A percentile compares a stretch with the other conserved stretches of the same genome.
Conservation (phyloP, 2,797 vertebrate genomes). For the Pelobates cultripes region DNA sequence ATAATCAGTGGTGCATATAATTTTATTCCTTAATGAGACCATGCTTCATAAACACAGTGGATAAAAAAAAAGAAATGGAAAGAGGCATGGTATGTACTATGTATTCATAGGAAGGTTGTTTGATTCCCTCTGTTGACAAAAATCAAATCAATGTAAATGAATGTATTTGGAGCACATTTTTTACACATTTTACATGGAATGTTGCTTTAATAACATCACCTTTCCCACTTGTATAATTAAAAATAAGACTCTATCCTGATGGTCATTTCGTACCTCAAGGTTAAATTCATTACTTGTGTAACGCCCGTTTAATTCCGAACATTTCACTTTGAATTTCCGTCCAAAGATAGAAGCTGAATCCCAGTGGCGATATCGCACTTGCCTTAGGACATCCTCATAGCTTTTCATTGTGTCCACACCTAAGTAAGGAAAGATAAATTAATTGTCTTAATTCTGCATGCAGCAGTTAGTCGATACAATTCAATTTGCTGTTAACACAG, state of each 20-base stretch:
- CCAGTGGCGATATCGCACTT: conserved; percentile 85
- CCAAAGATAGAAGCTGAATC: conserved; percentile 70
- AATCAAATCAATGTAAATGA: too few species aligned
- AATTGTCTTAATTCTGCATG: not conserved
- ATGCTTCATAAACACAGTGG: too few species aligned
- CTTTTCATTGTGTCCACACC: conserved; percentile 91
- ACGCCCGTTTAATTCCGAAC: conserved; percentile 92
- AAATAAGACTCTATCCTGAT: not conserved
- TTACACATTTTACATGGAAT: too few species aligned
- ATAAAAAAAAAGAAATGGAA: too few species aligned
- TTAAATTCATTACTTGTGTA: conserved; percentile 94
- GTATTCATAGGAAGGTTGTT: too few species aligned
- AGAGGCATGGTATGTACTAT: too few species aligned
- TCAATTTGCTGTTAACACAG: not conserved
- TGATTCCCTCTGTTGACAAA: too few species aligned
- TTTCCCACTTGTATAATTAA: not conserved
- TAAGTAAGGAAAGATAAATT: conserved; percentile 58
- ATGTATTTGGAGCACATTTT: too few species aligned
- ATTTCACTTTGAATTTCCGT: conserved; percentile 87
- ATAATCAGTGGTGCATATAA: too few species aligned
- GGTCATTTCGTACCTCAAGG: conserved; percentile 77
- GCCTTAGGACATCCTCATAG: conserved; percentile 88
- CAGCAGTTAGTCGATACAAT: not conserved
- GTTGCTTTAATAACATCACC: too few species aligned
- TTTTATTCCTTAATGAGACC: too few species aligned